phyloP scores from a whole-genome alignment of 2,797 vertebrate species.

The Pangasius larnaudii region DNA sequence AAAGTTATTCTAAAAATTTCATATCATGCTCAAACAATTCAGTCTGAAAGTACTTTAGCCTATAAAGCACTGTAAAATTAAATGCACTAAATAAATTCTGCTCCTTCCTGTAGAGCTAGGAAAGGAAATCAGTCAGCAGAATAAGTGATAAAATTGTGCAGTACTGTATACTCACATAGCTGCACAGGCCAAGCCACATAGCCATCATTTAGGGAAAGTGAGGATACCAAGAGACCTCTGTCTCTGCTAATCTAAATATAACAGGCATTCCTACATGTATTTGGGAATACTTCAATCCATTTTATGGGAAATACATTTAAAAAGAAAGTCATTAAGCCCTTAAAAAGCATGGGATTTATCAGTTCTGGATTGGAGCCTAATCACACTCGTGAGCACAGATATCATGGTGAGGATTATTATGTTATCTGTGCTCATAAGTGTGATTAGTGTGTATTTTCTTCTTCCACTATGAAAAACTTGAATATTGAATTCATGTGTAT shows the following conservation, averaged over 20 bases:
- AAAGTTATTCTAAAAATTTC: neutral
- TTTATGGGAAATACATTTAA: neutral
- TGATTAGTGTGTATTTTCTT: too few species aligned
- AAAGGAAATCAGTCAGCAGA: slow-evolving; percentile 59
- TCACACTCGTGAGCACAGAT: neutral
- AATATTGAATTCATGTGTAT: neutral
- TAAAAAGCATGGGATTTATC: neutral
- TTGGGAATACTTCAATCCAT: slow-evolving; percentile 5
- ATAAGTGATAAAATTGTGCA: slow-evolving; percentile 21
- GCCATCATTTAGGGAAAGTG: slow-evolving; percentile 36
- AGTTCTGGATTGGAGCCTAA: neutral
- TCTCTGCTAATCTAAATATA: slow-evolving; percentile 43
- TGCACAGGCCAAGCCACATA: neutral
- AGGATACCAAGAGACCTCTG: slow-evolving; percentile 17
- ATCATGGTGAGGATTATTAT: neutral
- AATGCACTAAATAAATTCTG: slow-evolving; percentile 18
- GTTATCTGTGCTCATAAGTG: neutral
- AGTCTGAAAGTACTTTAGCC: slow-evolving; percentile 36
- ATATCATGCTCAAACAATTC: neutral
- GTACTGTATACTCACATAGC: neutral
- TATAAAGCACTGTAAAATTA: neutral
- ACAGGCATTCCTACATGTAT: slow-evolving; percentile 28
- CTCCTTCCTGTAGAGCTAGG: slow-evolving; percentile 30
- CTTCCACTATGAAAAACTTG: neutral
- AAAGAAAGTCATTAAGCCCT: neutral